Base-by-base conservation (phyloP, 2,888 invertebrate species). In the Lysandra coridon region DNA sequence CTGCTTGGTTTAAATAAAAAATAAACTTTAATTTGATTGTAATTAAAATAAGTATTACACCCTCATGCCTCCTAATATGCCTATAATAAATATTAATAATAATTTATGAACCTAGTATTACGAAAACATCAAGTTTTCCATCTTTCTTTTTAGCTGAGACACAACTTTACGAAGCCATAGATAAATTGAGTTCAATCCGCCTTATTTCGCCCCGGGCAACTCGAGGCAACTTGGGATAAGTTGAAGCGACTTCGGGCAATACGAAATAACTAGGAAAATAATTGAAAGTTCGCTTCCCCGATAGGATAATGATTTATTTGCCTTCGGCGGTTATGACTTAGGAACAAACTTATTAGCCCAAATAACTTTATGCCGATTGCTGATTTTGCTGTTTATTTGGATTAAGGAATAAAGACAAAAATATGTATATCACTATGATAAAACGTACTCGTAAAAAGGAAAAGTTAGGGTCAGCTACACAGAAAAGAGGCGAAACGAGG, bases 241-340 rank as follows among this genome's bases (percentile, higher is more conserved):
- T 69, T 69, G 14, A 33, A 33, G 33, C 12, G 30, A 69, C 69
- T 69, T 4, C 30, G 30, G 33, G 69, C 33, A 33, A 62, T 2
- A 23, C 62, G 7, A 62, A 23, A 62, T 23, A 62, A 69, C 69
- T 69, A 69, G 69, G 33, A 69, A 37, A 37, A 69, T 69, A 69
- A 69, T 69, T 69, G 17, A 69, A 37, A 69, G 69, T 69, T 69
- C 33, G 12, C 33, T 69, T 69, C 69, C 64, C 3, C 23, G 69
- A 69, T 69, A 69, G 37, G 33, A 69, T 69, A 69, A 69, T 69
- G 33, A 69, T 69, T 69, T 69, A 37, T 69, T 37, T 69, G 69
- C 69, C 69, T 37, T 69, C 69, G 33, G 33, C 37, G 69, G 14
- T 69, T 69, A 69, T 37, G 37, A 33, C 69, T 69, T 33, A 37